phyloP scores from a whole-genome alignment of 2,797 vertebrate species.

The Pangasius djambal region DNA sequence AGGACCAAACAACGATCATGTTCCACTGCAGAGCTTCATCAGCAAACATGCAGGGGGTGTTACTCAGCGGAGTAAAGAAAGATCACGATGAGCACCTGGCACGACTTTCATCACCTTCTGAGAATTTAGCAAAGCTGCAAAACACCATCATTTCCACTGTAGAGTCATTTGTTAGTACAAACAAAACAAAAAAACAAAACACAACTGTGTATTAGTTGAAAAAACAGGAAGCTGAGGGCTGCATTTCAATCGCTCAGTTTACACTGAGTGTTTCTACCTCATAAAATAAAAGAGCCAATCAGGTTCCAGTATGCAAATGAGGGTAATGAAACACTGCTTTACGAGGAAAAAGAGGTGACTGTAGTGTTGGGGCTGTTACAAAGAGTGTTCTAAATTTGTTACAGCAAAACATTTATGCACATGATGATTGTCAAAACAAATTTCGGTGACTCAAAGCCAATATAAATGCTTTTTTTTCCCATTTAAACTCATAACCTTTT shows the following conservation, averaged over 20 bases:
- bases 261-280: not conserved
- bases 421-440: not conserved
- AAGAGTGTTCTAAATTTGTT: not conserved
- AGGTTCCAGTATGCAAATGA: not conserved
- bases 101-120: not conserved
- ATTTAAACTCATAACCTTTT: not conserved
- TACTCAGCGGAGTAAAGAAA: not conserved
- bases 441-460: not conserved
- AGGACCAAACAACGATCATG: not conserved
- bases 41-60: not conserved
- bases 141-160: not conserved
- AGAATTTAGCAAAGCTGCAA: not conserved
- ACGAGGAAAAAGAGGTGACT: not conserved
- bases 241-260: too few relatives aligned
- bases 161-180: not conserved
- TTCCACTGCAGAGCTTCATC: constrained; percentile 11
- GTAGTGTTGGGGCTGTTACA: not conserved
- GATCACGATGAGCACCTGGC: not conserved
- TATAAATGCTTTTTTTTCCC: not conserved
- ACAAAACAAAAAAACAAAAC: not conserved
- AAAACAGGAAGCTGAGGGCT: not conserved
- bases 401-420: not conserved
- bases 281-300: not conserved
- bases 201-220: not conserved
- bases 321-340: not conserved